A percentile compares a stretch with the other conserved stretches of the same genome.
phyloP scores from a whole-genome alignment of 2,797 vertebrate genomes.

The Staurois parvus region DNA sequence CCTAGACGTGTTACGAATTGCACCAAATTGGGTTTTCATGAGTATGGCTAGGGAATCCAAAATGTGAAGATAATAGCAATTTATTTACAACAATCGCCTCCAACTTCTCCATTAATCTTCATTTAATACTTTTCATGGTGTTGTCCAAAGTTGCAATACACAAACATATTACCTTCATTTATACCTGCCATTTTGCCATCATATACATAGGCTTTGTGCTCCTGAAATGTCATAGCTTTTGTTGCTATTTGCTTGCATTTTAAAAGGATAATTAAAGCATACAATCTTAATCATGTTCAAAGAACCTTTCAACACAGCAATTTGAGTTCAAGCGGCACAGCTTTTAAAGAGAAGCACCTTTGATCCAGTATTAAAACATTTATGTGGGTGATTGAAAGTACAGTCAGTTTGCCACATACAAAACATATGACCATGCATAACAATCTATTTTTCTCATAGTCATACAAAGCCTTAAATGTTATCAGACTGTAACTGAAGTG shows the following conservation, averaged over 20 bases:
- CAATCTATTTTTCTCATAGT: constrained; percentile 14
- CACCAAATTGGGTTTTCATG: too few relatives aligned
- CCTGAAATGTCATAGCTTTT: not conserved
- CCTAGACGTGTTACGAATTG: too few relatives aligned
- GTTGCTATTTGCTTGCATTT: constrained; percentile 34
- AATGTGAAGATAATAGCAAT: too few relatives aligned
- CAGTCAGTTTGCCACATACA: constrained; percentile 17
- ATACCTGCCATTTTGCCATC: not conserved
- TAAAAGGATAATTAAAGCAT: constrained; percentile 34
- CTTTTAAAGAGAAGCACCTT: constrained; percentile 47
- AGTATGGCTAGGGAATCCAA: too few relatives aligned
- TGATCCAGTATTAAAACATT: constrained; percentile 46
- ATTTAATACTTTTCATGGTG: too few relatives aligned
- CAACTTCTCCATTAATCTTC: too few relatives aligned
- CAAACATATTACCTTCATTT: not conserved
- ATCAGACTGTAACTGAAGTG: constrained; percentile 15
- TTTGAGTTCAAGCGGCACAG: constrained; percentile 16
- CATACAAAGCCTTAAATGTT: constrained; percentile 32
- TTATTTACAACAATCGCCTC: too few relatives aligned
- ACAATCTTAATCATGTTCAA: constrained; percentile 23
- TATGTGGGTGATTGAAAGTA: constrained; percentile 30
- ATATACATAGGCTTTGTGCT: not conserved
- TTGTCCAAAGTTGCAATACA: too few relatives aligned
- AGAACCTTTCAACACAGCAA: constrained; percentile 25
- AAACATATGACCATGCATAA: constrained; percentile 20